phyloP scores from a whole-genome alignment of 2,888 invertebrate species.

The Drosophila kambysellisi region DNA sequence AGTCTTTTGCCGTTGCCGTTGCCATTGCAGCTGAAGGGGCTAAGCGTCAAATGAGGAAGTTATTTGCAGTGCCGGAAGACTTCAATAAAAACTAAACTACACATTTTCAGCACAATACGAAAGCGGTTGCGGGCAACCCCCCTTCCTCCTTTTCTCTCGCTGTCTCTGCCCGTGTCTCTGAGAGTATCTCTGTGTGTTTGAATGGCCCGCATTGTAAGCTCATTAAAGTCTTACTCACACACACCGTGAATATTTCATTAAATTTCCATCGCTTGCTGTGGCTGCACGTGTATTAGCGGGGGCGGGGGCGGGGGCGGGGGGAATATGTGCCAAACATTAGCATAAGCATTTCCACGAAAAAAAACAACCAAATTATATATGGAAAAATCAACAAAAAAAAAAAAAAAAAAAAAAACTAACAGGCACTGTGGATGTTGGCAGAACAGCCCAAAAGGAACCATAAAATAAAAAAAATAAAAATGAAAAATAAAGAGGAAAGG shows the following conservation, averaged over 20 bases:
- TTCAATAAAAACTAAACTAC: constrained; percentile 61
- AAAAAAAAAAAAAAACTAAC: constrained; percentile 36
- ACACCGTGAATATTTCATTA: constrained; percentile 55
- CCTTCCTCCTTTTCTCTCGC: not conserved
- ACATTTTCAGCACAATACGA: constrained; percentile 53
- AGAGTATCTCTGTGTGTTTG: constrained; percentile 8
- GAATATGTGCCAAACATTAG: constrained; percentile 61
- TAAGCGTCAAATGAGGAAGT: constrained; percentile 67
- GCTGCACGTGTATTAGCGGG: not conserved
- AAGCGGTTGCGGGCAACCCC: constrained; percentile 17
- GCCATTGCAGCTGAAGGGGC: constrained; percentile 27
- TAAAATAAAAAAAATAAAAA: not conserved
- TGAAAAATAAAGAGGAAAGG: not conserved
- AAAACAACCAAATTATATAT: constrained; percentile 11
- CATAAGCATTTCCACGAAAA: constrained; percentile 56
- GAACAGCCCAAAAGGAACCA: not conserved
- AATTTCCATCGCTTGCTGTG: constrained; percentile 51
- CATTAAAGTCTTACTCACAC: constrained; percentile 61
- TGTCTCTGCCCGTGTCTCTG: constrained; percentile 24
- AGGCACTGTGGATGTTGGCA: not conserved
- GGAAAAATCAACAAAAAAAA: constrained; percentile 22
- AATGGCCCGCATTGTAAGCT: constrained; percentile 61
- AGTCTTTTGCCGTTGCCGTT: constrained; percentile 25
- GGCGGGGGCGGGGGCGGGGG: not conserved
- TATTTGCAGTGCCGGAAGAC: constrained; percentile 53